Percentiles rank a stretch among this genome's conserved stretches.
Evolutionary conservation across 1,140 invertebrate species (phyloP).

Genomic region (Neotoxoptera formosana): DNA sequence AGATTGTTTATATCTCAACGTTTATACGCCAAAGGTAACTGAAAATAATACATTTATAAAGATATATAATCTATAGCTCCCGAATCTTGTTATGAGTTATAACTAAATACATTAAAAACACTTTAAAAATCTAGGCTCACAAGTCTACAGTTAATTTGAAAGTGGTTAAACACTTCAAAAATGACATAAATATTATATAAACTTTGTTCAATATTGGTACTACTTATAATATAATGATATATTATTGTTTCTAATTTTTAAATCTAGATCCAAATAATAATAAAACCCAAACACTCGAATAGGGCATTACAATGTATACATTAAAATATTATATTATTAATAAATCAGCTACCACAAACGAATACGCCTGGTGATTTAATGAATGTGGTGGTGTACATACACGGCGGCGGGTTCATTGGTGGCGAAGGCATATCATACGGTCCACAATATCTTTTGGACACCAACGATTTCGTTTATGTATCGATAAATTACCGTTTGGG

Average conservation of each 20-base stretch:
- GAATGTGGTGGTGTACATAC: constrained; percentile 68
- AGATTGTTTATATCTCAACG: constrained; percentile 72
- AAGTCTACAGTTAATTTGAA: too few species aligned
- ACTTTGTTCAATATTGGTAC: too few species aligned
- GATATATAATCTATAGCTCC: not conserved
- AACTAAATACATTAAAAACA: too few species aligned
- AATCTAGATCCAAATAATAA: not conserved
- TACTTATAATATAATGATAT: too few species aligned
- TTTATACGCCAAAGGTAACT: constrained; percentile 69
- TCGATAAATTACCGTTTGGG: constrained; percentile 72
- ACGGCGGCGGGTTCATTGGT: constrained; percentile 70
- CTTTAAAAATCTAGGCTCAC: too few species aligned
- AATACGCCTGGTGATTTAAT: not conserved
- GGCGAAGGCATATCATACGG: constrained; percentile 67
- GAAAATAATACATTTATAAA: not conserved
- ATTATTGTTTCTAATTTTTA: too few species aligned
- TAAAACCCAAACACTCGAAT: too few species aligned
- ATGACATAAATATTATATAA: too few species aligned
- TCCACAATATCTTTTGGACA: constrained; percentile 69
- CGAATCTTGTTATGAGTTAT: too few species aligned
- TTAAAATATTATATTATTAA: not conserved
- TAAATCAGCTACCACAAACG: constrained; percentile 29
- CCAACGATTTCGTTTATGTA: constrained; percentile 68
- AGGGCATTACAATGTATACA: not conserved
- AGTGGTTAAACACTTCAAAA: too few species aligned